Evolutionary conservation across 2,113 vertebrate species (phyloP), one percentile per base, ranked within the genome.

Genomic region (Ovis canadensis): DNA sequence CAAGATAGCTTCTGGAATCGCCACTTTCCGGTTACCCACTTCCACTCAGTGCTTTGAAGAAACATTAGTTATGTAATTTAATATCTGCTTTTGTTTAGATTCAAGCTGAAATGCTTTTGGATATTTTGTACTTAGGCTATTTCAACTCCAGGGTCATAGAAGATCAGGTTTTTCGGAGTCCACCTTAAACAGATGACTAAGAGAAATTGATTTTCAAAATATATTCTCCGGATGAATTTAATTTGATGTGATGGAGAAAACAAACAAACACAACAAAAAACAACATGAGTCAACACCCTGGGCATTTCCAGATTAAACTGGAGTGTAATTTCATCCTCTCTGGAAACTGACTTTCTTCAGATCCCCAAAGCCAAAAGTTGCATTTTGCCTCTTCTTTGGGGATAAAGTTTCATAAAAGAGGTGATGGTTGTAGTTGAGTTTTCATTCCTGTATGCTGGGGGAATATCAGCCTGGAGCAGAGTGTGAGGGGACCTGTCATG

Each of bases 131-230:
- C 25, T 74, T 84, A 57, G 1, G 3, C 45, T 86, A 1, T 88
- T 95, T 94, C 77, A 87, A 64, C 13, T 55, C 4, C 10, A 67
- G 50, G 16, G 10, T 81, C 60, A 40, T 43, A 55, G 54, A 82
- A 90, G 91, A 64, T 10, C 23, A 78, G 36, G 7, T 14, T 45
- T 96, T 87, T n/a, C 5, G 19, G 10, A 77, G 54, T 94, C 43
- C 31, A 8, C 60, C 27, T 94, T 91, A 64, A 80, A 90, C 36
- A 77, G 6, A 10, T 94, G 19, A 67, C 15, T 43, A 90, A 92
- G 29, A 90, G 13, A 94, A 74, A 94, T 43, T 29, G 25, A 19
- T 77, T 92, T 96, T 94, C 67, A 92, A 55, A 95, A 43, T 94
- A 25, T 40, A 9, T 78, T 40, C 29, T 81, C 83, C 89, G 19